These are phyloP conservation scores for human (Homo sapiens) DNA, from an alignment of 2,113 vertebrate genomes.

Conservation along the genomic window GRCh38 chr2:107924501-107925000, in stretches of 20 bases:
- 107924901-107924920: not conserved
- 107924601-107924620: not conserved
- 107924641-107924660: not conserved
- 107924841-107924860: not conserved
- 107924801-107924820: not conserved
- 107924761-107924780: not conserved
- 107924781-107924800: not conserved
- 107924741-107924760: not conserved
- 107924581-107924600: not conserved
- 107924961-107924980: not conserved
- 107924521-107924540: not conserved
- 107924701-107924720: not conserved
- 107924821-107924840: not conserved
- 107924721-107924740: conserved; percentile 1
- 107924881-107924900: not conserved
- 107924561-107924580: conserved; percentile 23
- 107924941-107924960: not conserved
- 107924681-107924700: not conserved
- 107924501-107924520: conserved; percentile 12
- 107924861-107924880: not conserved
- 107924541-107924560: not conserved
- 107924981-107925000: not conserved
- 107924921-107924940: fast-evolving
- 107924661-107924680: not conserved
- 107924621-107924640: not conserved